Percentiles rank a stretch among this genome's conserved stretches.
phyloP scores from a whole-genome alignment of 2,113 vertebrate species.

The Chloropsis hardwickii region DNA sequence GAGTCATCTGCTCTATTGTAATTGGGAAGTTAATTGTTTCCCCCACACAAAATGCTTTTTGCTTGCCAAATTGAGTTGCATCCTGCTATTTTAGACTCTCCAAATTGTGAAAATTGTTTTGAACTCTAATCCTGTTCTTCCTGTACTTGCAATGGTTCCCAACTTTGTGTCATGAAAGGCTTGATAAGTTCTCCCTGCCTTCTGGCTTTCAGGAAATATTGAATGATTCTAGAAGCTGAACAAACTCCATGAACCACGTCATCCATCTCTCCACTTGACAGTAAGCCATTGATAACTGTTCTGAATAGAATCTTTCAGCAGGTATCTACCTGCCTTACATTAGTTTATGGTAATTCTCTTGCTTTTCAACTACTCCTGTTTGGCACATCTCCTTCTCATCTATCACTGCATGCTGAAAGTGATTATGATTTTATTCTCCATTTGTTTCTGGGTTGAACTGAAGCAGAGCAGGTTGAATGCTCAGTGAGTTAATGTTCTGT shows the following conservation, averaged over 20 bases:
- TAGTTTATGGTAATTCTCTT: background rate
- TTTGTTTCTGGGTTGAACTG: slow-evolving; percentile 16
- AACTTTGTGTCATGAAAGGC: background rate
- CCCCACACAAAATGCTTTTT: background rate
- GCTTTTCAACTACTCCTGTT: background rate
- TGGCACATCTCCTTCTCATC: background rate
- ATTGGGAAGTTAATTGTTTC: slow-evolving; percentile 29
- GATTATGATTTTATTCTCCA: slow-evolving; percentile 4
- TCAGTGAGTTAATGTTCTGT: background rate
- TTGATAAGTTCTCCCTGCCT: background rate
- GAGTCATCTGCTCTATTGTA: slow-evolving; percentile 39
- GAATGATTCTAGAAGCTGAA: background rate
- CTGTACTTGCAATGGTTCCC: background rate
- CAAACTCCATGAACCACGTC: background rate
- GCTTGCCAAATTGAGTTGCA: background rate
- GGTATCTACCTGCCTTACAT: background rate
- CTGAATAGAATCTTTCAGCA: slow-evolving; percentile 13
- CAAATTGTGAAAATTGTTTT: background rate
- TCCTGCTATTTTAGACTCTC: background rate
- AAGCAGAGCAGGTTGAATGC: background rate
- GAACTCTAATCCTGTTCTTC: background rate
- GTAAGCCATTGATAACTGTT: slow-evolving; percentile 11
- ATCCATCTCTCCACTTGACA: slow-evolving; percentile 17
- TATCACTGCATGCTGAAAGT: background rate
- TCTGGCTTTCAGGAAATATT: background rate